Conservation (phyloP, 2,888 invertebrate species). For the Phyto melanocephala region DNA sequence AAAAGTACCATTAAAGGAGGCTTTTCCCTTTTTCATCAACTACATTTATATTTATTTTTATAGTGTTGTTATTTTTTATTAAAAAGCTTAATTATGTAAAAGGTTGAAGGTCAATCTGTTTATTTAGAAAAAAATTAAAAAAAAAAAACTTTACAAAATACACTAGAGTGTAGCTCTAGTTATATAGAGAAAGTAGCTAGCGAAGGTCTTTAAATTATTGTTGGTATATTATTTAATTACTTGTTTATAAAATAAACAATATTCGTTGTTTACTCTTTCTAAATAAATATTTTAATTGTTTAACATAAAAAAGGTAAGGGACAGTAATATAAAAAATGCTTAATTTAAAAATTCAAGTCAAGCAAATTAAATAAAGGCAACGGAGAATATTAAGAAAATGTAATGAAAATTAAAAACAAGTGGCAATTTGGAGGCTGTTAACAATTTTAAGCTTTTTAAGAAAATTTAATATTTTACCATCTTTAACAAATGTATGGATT, state of each 20-base stretch:
- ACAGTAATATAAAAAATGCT: background rate
- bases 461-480: no score
- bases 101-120: conserved; percentile 51
- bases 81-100: conserved; percentile 55
- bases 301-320: background rate
- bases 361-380: background rate
- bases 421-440: no score
- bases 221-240: conserved; percentile 12
- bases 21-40: background rate
- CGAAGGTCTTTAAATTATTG: background rate
- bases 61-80: background rate
- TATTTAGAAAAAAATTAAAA: background rate
- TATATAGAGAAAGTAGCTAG: background rate
- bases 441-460: no score
- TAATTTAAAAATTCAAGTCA: background rate
- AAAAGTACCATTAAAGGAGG: background rate
- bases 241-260: background rate
- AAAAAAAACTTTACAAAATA: conserved; percentile 2
- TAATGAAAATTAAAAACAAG: no score
- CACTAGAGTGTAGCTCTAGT: background rate
- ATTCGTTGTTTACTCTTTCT: background rate
- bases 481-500: no score
- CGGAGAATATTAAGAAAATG: no score
- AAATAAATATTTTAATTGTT: conserved; percentile 13
- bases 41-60: conserved; percentile 7